A percentile compares a stretch with the other conserved stretches of the same genome.
phyloP scores from a whole-genome alignment of 2,797 vertebrate species.

The Gallirallus australis region DNA sequence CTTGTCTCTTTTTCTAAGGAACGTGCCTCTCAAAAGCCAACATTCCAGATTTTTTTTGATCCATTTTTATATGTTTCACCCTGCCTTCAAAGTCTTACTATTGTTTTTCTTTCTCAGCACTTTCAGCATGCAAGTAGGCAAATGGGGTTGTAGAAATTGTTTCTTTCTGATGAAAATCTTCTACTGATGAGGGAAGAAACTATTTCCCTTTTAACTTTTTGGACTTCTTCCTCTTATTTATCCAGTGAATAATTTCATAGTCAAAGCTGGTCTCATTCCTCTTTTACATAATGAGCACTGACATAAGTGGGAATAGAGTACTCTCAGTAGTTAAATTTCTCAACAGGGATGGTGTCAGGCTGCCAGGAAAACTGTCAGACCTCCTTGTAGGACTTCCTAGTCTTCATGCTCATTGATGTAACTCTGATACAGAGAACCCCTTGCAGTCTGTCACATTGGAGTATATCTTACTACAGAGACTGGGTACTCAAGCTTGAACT shows the following conservation, averaged over 20 bases:
- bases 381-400: background rate
- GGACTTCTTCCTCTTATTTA: background rate
- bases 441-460: background rate
- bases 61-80: background rate
- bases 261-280: background rate
- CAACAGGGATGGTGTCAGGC: accelerated
- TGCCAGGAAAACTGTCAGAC: background rate
- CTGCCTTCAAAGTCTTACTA: background rate
- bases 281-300: background rate
- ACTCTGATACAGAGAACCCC: background rate
- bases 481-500: background rate
- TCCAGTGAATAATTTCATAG: background rate
- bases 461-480: background rate
- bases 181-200: background rate
- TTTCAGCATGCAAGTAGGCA: background rate
- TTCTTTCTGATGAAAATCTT: background rate
- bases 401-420: background rate
- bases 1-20: background rate
- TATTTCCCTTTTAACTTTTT: background rate
- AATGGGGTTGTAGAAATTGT: background rate
- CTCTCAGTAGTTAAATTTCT: background rate
- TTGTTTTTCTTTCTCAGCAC: background rate
- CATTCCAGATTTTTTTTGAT: background rate
- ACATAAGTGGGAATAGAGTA: background rate
- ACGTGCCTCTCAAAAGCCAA: background rate